These are phyloP conservation scores for Aurelia sp. DNA, from an alignment of 30 jellyfish, hydroid and myxozoan genomes.

Conservation along the genomic window DNA sequence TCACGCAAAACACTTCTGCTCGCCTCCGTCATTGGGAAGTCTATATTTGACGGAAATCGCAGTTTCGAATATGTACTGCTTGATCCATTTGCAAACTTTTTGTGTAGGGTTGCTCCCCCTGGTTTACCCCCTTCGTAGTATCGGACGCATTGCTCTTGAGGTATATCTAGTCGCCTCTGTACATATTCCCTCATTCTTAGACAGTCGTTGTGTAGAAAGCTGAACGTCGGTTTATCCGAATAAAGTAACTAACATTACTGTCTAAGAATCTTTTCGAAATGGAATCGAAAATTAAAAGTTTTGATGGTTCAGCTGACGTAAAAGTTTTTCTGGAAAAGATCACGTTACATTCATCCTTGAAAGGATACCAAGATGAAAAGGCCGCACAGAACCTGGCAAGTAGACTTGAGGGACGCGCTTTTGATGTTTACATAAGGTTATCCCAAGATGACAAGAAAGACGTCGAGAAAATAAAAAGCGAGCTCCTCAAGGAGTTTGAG, in stretches of 20 bases:
- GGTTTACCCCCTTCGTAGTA: too few relatives aligned
- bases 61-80: too few relatives aligned
- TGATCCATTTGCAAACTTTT: too few relatives aligned
- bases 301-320: slow-evolving; percentile 26
- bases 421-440: slow-evolving; percentile 29
- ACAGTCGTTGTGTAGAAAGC: too few relatives aligned
- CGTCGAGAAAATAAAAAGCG: not conserved
- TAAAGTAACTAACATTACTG: slow-evolving; percentile 11
- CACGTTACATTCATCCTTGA: slow-evolving; percentile 16
- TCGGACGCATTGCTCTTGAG: too few relatives aligned
- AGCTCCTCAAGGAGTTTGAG: slow-evolving; percentile 9
- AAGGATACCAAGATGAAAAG: slow-evolving; percentile 34
- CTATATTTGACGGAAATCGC: too few relatives aligned
- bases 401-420: slow-evolving; percentile 33
- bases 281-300: slow-evolving; percentile 14
- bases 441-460: slow-evolving; percentile 14
- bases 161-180: too few relatives aligned
- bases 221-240: too few relatives aligned
- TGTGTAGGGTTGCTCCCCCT: too few relatives aligned
- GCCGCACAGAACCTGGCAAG: slow-evolving; percentile 51
- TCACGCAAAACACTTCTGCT: too few relatives aligned
- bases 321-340: slow-evolving; percentile 18
- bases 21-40: too few relatives aligned
- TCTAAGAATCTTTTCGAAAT: slow-evolving; percentile 4
- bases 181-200: too few relatives aligned